phyloP scores from a whole-genome alignment of 1,140 invertebrate genomes.

The Penaeus japonicus region DNA sequence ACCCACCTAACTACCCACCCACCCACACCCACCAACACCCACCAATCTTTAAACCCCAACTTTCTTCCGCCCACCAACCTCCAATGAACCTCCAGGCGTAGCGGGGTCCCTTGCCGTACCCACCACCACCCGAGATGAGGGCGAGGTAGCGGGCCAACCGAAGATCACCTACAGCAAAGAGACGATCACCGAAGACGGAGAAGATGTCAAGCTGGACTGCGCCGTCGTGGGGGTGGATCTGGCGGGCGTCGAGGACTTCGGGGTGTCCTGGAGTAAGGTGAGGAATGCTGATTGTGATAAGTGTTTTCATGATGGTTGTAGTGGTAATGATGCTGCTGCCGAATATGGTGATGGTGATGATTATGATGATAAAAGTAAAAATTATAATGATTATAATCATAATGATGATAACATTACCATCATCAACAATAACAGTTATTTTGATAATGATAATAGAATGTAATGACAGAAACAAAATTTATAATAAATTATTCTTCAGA shows the following conservation, averaged over 20 bases:
- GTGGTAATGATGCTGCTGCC: no score
- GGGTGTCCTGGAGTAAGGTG: constrained; percentile 54
- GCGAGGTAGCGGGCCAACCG: constrained; percentile 72
- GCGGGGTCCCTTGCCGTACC: not conserved
- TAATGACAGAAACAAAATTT: no score
- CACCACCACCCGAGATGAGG: constrained; percentile 69
- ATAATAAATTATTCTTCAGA: no score
- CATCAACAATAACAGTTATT: no score
- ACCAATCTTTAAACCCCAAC: no score
- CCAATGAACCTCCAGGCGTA: not conserved
- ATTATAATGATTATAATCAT: no score
- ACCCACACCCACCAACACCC: no score
- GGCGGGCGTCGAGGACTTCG: constrained; percentile 34
- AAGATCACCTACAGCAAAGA: constrained; percentile 52
- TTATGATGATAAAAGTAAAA: no score
- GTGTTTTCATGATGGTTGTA: not conserved
- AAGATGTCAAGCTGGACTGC: constrained; percentile 53
- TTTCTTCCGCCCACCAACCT: not conserved
- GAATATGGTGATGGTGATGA: no score
- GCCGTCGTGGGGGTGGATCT: constrained; percentile 53
- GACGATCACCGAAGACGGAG: constrained; percentile 35
- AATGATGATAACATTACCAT: no score
- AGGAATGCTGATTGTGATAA: not conserved
- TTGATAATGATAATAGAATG: no score
- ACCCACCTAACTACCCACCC: no score